A percentile compares a stretch with the other conserved stretches of the same genome.
Conservation (phyloP, 2,797 vertebrate genomes). For the Scolopax rusticola region DNA sequence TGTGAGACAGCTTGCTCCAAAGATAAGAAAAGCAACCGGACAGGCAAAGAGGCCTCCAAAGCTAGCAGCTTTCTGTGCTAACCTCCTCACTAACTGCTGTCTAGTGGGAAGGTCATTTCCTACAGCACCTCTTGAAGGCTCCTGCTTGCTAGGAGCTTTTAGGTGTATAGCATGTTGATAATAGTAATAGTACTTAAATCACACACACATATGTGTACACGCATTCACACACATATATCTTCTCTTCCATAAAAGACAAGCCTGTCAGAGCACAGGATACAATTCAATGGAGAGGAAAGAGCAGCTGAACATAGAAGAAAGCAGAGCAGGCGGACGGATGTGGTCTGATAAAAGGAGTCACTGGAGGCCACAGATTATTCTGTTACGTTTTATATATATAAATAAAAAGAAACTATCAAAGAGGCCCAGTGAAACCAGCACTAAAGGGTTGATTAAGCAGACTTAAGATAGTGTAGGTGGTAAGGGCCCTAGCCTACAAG, state of each 20-base stretch:
- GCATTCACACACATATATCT: not conserved
- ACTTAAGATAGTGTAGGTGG: not conserved
- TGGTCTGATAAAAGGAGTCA: conserved; percentile 13
- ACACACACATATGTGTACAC: not conserved
- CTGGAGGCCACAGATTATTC: not conserved
- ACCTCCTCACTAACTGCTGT: not conserved
- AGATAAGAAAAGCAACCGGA: conserved; percentile 32
- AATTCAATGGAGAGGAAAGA: conserved; percentile 28
- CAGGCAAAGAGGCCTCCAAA: conserved; percentile 50
- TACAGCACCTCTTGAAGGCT: conserved; percentile 71
- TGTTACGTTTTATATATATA: not conserved
- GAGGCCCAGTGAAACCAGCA: not conserved
- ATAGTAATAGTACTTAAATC: conserved; percentile 40
- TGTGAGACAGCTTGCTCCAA: conserved; percentile 28
- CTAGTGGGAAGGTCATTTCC: conserved; percentile 31
- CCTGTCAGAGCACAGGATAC: conserved; percentile 42
- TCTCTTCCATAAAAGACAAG: conserved; percentile 47
- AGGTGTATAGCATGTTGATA: conserved; percentile 50
- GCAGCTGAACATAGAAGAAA: conserved; percentile 18
- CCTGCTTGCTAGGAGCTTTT: conserved; percentile 64
- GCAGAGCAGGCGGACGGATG: not conserved
- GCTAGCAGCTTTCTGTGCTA: conserved; percentile 45
- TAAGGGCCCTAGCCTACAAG: not conserved
- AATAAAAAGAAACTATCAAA: conserved; percentile 22
- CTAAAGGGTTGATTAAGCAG: not conserved